phyloP scores from a whole-genome alignment of 92 coral and sea anemone species.

The Zoanthus solanderi region DNA sequence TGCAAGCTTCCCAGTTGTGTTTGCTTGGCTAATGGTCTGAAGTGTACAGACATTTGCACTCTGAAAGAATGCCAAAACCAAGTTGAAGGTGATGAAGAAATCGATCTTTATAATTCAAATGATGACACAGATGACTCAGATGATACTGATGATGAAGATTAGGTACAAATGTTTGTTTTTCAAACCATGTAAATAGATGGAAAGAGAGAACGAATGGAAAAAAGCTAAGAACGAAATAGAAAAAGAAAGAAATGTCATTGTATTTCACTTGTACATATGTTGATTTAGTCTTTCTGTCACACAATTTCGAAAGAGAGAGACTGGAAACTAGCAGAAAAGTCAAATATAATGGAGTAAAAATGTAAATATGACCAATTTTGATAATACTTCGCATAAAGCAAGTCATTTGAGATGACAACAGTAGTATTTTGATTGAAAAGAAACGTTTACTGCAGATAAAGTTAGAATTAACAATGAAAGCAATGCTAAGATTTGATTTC shows the following conservation, averaged over 20 bases:
- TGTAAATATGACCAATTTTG: conserved; percentile 35
- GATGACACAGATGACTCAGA: no score
- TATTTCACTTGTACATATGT: conserved; percentile 13
- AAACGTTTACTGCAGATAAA: not conserved
- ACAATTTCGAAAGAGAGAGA: conserved; percentile 37
- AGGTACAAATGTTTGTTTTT: no score
- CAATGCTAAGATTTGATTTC: conserved; percentile 21
- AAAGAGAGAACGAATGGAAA: no score
- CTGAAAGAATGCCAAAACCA: conserved; percentile 57
- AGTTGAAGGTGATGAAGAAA: conserved; percentile 27
- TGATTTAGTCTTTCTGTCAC: conserved; percentile 44
- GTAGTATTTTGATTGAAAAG: conserved; percentile 28
- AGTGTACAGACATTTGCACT: conserved; percentile 60
- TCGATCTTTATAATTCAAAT: no score
- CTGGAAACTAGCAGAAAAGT: conserved; percentile 39
- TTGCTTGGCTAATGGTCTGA: conserved; percentile 59
- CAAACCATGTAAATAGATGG: no score
- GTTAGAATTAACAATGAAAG: conserved; percentile 15
- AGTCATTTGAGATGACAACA: conserved; percentile 2
- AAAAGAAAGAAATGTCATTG: conserved; percentile 19
- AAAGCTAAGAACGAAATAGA: not conserved
- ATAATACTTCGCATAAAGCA: no score
- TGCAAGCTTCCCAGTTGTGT: conserved; percentile 61
- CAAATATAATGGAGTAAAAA: conserved; percentile 36
- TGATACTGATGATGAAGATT: no score